Conservation (phyloP, 2,888 invertebrate species). For the Ptychoptera albimana region DNA sequence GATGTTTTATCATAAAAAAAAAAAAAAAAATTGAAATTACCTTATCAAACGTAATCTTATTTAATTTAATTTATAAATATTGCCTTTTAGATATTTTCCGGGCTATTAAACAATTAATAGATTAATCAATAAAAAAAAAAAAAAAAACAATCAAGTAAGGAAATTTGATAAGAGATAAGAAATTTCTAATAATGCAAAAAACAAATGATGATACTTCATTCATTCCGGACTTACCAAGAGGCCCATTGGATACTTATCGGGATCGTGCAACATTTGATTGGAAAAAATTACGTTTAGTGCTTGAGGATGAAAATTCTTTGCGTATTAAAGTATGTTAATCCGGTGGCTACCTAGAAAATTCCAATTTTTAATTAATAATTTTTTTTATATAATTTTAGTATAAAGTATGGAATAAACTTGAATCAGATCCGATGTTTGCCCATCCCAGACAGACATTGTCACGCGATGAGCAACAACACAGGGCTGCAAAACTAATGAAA, state of each 20-base stretch:
- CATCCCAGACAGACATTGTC: constrained; percentile 41
- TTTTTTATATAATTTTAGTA: constrained; percentile 35
- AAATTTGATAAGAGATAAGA: no score
- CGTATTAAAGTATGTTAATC: constrained; percentile 51
- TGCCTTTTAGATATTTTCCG: background rate
- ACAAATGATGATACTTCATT: constrained; percentile 37
- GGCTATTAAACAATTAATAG: background rate
- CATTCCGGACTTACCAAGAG: constrained; percentile 45
- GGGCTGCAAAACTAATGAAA: constrained; percentile 50
- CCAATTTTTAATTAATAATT: constrained; percentile 1
- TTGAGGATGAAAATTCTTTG: constrained; percentile 63
- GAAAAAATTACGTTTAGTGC: constrained; percentile 63
- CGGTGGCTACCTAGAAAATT: constrained; percentile 2
- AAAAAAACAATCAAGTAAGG: background rate
- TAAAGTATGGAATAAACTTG: constrained; percentile 60
- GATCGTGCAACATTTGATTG: constrained; percentile 70
- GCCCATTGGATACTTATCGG: constrained; percentile 62
- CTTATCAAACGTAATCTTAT: no score
- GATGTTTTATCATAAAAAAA: no score
- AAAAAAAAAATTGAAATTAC: no score
- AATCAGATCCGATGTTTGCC: constrained; percentile 64
- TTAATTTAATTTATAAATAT: background rate
- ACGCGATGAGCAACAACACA: constrained; percentile 56
- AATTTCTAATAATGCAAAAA: constrained; percentile 22
- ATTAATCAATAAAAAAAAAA: background rate